Base-by-base conservation (phyloP, 2,797 vertebrate species). In the Ara ararauna region DNA sequence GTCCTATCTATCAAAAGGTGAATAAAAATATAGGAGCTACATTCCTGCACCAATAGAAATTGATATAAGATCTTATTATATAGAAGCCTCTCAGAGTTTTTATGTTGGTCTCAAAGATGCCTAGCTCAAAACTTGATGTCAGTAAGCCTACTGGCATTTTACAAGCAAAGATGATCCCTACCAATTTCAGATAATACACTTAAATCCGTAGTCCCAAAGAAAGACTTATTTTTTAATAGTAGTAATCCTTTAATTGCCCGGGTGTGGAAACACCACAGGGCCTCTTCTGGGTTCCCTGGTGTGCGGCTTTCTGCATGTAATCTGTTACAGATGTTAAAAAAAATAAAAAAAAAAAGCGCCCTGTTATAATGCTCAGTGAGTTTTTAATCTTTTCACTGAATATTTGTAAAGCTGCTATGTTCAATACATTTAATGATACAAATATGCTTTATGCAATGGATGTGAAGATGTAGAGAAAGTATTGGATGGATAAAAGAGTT, bases 181-280 rank as follows among this genome's bases (percentile, higher is more conserved):
- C 85, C 94, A 88, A 93, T 97, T 96, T 94, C 93, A 88, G 90
- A 94, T 95, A 95, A 97, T 90, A 67, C 23, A 13, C 94, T 95
- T 95, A 95, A 93, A 90, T 61, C 92, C 79, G 10, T 48, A 86
- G 84, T 93, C 67, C 86, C 88, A 86, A 75, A 86, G 94, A 91
- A 83, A 75, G 85, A 36, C 80, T 95, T 93, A 88, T 2, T 83
- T 84, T 91, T 95, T 95, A 97, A 94, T 87, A 78, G 93, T 70
- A 38, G 54, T 97, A 97, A 96, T 96, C 96, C 95, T 88, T 94
- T 96, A 97, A 97, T 97, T 96, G 93, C 34, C 85, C 73, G 85
- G 94, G 95, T 82, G 96, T 95, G 95, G 87, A 88, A 93, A 62
- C 62, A 84, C 94, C 95, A 96, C 87, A 76, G 80, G 80, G 88